Evolutionary conservation across 2,797 vertebrate species (phyloP), one percentile per base, ranked within the genome.

Genomic region (Callimico goeldii): DNA sequence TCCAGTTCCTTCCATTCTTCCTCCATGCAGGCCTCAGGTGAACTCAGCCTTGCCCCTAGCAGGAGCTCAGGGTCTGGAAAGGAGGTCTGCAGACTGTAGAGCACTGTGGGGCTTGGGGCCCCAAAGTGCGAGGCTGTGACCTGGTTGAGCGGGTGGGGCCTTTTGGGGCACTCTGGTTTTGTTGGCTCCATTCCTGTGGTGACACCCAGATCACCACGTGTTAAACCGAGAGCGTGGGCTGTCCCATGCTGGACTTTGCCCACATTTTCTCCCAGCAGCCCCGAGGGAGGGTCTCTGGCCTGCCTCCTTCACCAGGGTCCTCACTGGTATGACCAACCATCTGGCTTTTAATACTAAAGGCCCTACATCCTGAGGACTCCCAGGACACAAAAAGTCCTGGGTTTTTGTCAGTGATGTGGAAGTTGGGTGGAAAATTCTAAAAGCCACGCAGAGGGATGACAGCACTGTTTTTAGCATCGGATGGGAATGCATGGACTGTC

Each of bases 201-300:
- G 52, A 82, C 20, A 17, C 19, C 41, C 2, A 7, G 39, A 3
- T 46, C 20, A 39, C 1, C 3, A 28, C 1, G 2, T 48, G 4
- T 72, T 67, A 4, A 43, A 41, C 3, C 10, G 55, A 6, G 12
- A 6, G 2, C 3, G 0, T 28, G 11, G 39, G 57, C 75, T 50
- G 4, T 43, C 28, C 72, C 5, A 0, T 4, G 12, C 67, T 19
- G 28, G 33, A 22, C 14, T 2, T 30, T 0, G 19, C 5, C 0
- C 0, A 0, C 24, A 3, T 30, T 41, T 14, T n/a, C 15, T 9
- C 50, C 46, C 19, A 0, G 36, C 12, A 30, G 76, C 58, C 82
- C 73, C 17, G 1, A 41, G 39, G 55, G 19, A 58, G 28, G 24
- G 20, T 19, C 10, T 33, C 20, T 4, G 50, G 20, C 28, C 72